Conservation (phyloP, 2,797 vertebrate species). For the Macropodus opercularis region DNA sequence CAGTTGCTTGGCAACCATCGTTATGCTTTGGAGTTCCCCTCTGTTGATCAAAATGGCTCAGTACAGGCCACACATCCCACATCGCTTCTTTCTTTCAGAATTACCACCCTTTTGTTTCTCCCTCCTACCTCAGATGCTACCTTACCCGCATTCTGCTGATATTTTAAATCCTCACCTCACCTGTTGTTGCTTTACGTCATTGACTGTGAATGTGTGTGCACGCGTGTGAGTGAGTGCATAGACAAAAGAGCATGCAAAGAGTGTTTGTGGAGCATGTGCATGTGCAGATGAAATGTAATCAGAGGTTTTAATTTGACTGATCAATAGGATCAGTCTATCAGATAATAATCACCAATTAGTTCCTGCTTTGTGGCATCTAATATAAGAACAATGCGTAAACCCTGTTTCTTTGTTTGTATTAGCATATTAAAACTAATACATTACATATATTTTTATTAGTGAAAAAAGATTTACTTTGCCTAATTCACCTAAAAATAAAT, state of each 20-base stretch:
- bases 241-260: neutral
- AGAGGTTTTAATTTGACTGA: neutral
- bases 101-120: constrained; percentile 54
- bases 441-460: neutral
- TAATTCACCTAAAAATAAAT: too few relatives aligned
- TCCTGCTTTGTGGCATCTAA: neutral
- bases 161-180: constrained; percentile 35
- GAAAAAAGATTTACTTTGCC: constrained; percentile 1
- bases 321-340: neutral
- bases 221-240: neutral
- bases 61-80: constrained; percentile 56
- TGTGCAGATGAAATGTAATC: neutral
- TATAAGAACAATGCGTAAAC: neutral
- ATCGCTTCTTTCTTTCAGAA: constrained; percentile 54
- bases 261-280: neutral
- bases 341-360: neutral
- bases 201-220: neutral
- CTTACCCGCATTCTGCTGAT: constrained; percentile 38
- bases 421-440: neutral
- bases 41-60: constrained; percentile 67
- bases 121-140: constrained; percentile 20
- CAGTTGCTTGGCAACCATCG: constrained; percentile 83
- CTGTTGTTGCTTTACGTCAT: constrained; percentile 53
- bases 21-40: constrained; percentile 78
- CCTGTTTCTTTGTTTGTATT: constrained; percentile 8